Percentiles rank a stretch among this genome's conserved stretches.
Evolutionary conservation across 2,888 invertebrate species (phyloP).

Genomic region (Ectemnius continuus): DNA sequence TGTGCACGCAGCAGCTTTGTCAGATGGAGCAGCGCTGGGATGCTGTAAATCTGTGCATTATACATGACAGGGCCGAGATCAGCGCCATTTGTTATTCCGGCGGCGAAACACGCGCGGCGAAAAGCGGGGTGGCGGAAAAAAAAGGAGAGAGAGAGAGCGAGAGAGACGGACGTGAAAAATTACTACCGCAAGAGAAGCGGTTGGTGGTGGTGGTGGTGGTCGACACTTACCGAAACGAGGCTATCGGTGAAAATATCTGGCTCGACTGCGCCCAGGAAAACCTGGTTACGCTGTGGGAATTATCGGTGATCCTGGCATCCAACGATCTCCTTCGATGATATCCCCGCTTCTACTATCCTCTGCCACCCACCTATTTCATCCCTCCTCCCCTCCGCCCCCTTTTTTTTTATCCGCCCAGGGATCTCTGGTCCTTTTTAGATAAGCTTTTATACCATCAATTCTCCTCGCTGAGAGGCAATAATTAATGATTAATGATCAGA

Average conservation of each 20-base stretch:
- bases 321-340: constrained; percentile 10
- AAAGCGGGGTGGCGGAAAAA: constrained; percentile 21
- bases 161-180: constrained; percentile 59
- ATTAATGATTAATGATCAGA: too few species aligned
- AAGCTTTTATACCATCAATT: too few species aligned
- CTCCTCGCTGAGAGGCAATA: too few species aligned
- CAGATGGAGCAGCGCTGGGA: constrained; percentile 58
- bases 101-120: background rate
- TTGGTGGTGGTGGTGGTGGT: too few species aligned
- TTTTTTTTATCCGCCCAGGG: too few species aligned
- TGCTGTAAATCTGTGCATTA: constrained; percentile 71
- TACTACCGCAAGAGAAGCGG: constrained; percentile 40
- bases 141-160: constrained; percentile 1
- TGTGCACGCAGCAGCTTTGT: constrained; percentile 44
- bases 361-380: too few species aligned
- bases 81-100: constrained; percentile 61
- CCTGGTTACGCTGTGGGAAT: constrained; percentile 44
- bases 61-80: constrained; percentile 63
- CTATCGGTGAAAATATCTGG: constrained; percentile 26
- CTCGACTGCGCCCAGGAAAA: too few species aligned
- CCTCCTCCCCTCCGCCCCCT: too few species aligned
- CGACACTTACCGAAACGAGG: constrained; percentile 58
- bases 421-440: too few species aligned
- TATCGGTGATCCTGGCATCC: constrained; percentile 22
- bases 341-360: background rate